Percentiles rank a stretch among this genome's conserved stretches.
Evolutionary conservation across 2,888 invertebrate genomes (phyloP).

Genomic region (Eupeodes latifasciatus): DNA sequence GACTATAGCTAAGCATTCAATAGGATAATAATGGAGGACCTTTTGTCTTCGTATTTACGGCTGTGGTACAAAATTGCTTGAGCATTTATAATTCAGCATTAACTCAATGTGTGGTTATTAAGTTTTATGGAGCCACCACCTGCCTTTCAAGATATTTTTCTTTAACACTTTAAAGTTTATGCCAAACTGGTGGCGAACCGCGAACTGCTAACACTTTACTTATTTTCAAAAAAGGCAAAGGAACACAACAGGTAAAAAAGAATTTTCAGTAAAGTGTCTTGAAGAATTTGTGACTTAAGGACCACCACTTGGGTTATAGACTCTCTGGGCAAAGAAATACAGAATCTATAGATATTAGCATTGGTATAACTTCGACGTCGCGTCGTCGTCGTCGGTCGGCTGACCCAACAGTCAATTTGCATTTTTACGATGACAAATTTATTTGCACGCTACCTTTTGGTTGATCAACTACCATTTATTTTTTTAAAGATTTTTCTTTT

Average conservation of each 20-base stretch:
- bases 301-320: not conserved
- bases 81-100: slow-evolving; percentile 20
- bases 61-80: not conserved
- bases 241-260: not conserved
- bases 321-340: not conserved
- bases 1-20: not conserved
- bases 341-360: not conserved
- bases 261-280: not conserved
- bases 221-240: not conserved
- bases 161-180: not conserved
- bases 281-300: slow-evolving; percentile 10
- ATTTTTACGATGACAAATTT: slow-evolving; percentile 29
- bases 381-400: not conserved
- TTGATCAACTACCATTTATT: slow-evolving; percentile 18
- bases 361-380: not conserved
- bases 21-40: not conserved
- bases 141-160: slow-evolving; percentile 10
- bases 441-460: slow-evolving; percentile 2
- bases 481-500: not conserved
- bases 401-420: not conserved
- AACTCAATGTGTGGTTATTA: slow-evolving; percentile 29
- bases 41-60: not conserved
- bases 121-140: slow-evolving; percentile 23
- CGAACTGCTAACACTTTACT: not conserved
- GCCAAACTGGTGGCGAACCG: not conserved